Conservation (phyloP, 2,797 vertebrate species). For the Tangara arthus region DNA sequence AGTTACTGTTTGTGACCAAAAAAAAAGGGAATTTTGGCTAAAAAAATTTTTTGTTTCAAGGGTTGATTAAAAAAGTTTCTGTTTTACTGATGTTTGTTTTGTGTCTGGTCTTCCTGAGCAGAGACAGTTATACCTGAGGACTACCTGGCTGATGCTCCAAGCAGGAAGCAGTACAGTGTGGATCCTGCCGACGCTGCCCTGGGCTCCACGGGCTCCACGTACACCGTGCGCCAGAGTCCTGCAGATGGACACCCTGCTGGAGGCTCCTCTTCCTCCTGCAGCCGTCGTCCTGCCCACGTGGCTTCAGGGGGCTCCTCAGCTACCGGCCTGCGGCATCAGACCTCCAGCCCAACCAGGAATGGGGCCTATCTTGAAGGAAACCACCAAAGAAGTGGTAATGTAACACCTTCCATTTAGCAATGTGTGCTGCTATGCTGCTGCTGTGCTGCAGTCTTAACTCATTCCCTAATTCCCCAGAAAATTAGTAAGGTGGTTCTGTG, state of each 20-base stretch:
- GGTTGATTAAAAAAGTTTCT: not conserved
- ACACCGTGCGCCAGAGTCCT: slow-evolving; percentile 70
- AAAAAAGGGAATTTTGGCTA: not conserved
- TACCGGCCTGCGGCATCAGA: slow-evolving; percentile 76
- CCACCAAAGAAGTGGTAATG: slow-evolving; percentile 82
- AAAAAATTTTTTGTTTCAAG: not conserved
- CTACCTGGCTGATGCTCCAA: slow-evolving; percentile 77
- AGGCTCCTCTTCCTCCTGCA: slow-evolving; percentile 62
- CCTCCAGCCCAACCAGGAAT: slow-evolving; percentile 79
- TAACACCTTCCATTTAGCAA: not conserved
- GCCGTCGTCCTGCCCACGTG: not conserved
- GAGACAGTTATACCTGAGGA: slow-evolving; percentile 83
- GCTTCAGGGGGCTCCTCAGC: slow-evolving; percentile 69
- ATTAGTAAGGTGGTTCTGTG: not conserved
- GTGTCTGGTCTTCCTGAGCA: slow-evolving; percentile 59
- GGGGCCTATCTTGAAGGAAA: slow-evolving; percentile 83
- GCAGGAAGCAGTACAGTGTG: slow-evolving; percentile 78
- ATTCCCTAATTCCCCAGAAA: not conserved
- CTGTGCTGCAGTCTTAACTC: not conserved
- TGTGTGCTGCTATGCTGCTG: not conserved
- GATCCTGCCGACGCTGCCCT: slow-evolving; percentile 83
- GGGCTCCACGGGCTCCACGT: slow-evolving; percentile 75
- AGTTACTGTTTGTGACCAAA: not conserved
- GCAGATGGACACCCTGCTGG: slow-evolving; percentile 62
- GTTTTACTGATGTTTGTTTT: slow-evolving; percentile 5